Base-by-base conservation (phyloP, 2,888 invertebrate genomes). In the Kuschelorhynchus macadamiae region DNA sequence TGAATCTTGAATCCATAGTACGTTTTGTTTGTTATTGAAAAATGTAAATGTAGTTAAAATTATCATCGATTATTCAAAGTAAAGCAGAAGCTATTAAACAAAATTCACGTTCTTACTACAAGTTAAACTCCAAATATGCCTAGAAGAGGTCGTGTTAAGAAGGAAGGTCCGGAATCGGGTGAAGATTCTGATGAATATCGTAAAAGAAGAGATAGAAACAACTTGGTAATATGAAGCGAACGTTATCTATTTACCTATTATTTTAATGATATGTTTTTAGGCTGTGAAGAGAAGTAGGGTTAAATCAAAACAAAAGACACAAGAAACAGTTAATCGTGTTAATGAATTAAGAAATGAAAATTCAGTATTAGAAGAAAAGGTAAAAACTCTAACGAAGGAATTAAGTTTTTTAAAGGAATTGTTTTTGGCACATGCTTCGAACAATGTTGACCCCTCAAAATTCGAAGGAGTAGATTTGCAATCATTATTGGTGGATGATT, bases 231-330 rank as follows among this genome's bases (percentile, higher is more conserved):
- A 36, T 2, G 3, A 14, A 14, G 2, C 17, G n/a, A 49, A 12
- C 25, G 7, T 25, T 3, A 25, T 25, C 7, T 25, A 25, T 7
- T 25, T 25, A 25, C n/a, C n/a, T 5, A 25, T 25, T 25, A 25
- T 25, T 17, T 25, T 56, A 44, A 44, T 20, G 8, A 25, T 36
- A 32, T 36, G 1, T 82, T 82, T n/a, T 39, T 83, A 93, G 90
- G 94, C 94, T 60, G 94, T 94, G 0, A 94, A 94, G 82, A 89
- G 92, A 72, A 93, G 93, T 74, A 86, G 94, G 71, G 92, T 89
- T 60, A 94, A 94, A 83, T 90, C 92, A 11, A 91, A 92, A 79
- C 87, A 91, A 77, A 87, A 91, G 65, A 93, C 93, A 0, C 90
- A 91, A 76, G 92, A 93, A 79, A 94, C 94, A 3, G 85, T 92